Evolutionary conservation across 1,140 invertebrate species (phyloP).

Genomic region (Orius insidiosus): DNA sequence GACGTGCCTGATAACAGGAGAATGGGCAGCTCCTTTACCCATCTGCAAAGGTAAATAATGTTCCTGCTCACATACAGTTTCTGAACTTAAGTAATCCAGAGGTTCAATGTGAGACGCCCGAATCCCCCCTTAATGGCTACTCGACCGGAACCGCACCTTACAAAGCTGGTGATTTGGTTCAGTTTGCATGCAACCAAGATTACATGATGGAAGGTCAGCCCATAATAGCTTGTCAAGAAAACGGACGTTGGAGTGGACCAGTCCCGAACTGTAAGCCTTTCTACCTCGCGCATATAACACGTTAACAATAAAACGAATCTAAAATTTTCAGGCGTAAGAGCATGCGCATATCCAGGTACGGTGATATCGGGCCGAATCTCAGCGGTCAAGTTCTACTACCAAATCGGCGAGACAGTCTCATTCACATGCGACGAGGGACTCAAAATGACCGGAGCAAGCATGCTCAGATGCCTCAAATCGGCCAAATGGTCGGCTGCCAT

Average conservation of each 20-base stretch:
- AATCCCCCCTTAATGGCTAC: slow-evolving; percentile 54
- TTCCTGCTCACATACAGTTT: slow-evolving; percentile 1
- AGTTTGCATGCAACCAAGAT: slow-evolving; percentile 65
- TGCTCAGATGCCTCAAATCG: slow-evolving; percentile 51
- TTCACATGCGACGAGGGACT: slow-evolving; percentile 68
- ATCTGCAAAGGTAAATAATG: slow-evolving; percentile 43
- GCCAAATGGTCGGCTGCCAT: slow-evolving; percentile 74
- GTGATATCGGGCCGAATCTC: slow-evolving; percentile 70
- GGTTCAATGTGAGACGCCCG: slow-evolving; percentile 53
- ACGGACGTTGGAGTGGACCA: slow-evolving; percentile 66
- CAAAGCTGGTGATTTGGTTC: slow-evolving; percentile 62
- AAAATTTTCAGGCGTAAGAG: slow-evolving; percentile 43
- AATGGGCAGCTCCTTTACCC: slow-evolving; percentile 60
- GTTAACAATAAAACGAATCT: neutral
- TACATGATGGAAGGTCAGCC: slow-evolving; percentile 75
- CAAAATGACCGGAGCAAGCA: slow-evolving; percentile 49
- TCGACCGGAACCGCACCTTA: slow-evolving; percentile 47
- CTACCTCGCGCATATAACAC: neutral
- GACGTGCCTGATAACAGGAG: slow-evolving; percentile 54
- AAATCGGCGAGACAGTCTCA: slow-evolving; percentile 65
- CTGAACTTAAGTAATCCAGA: slow-evolving; percentile 30
- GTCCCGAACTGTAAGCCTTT: slow-evolving; percentile 69
- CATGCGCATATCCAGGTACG: slow-evolving; percentile 68
- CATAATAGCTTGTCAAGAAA: slow-evolving; percentile 72
- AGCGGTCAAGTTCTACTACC: slow-evolving; percentile 70